Conservation (phyloP, 2,113 vertebrate genomes). For the Carassius auratus region DNA sequence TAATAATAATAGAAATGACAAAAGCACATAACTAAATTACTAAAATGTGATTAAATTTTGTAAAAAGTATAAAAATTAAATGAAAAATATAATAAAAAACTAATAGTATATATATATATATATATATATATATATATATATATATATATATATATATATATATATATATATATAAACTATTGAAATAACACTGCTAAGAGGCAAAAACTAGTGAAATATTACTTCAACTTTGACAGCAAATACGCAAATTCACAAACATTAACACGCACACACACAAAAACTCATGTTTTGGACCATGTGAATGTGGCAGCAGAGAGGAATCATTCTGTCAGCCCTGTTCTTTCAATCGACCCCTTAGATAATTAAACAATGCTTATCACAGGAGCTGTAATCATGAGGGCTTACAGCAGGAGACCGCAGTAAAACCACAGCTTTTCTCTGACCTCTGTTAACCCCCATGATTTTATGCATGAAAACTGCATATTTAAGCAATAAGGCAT, state of each 20-base stretch:
- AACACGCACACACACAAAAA: too few relatives aligned
- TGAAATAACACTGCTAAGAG: background rate
- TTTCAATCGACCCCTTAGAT: conserved; percentile 38
- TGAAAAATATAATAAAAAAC: too few relatives aligned
- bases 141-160: too few relatives aligned
- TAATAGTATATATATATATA: background rate
- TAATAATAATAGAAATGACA: background rate
- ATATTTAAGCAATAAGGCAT: background rate
- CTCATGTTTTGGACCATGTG: background rate
- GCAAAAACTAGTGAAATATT: background rate
- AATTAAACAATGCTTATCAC: conserved; percentile 43
- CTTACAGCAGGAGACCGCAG: background rate
- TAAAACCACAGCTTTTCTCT: background rate
- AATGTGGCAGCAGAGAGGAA: background rate
- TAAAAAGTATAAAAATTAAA: background rate
- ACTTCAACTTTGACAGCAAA: background rate
- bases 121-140: too few relatives aligned
- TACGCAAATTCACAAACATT: too few relatives aligned
- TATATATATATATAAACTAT: too few relatives aligned
- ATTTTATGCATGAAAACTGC: background rate
- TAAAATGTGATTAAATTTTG: background rate
- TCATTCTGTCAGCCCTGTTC: background rate
- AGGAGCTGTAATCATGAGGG: conserved; percentile 14
- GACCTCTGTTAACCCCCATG: background rate
- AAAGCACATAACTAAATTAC: background rate